Percentiles rank a stretch among this genome's conserved stretches.
Conservation (phyloP, 2,888 invertebrate genomes). For the Ophion ellenae region DNA sequence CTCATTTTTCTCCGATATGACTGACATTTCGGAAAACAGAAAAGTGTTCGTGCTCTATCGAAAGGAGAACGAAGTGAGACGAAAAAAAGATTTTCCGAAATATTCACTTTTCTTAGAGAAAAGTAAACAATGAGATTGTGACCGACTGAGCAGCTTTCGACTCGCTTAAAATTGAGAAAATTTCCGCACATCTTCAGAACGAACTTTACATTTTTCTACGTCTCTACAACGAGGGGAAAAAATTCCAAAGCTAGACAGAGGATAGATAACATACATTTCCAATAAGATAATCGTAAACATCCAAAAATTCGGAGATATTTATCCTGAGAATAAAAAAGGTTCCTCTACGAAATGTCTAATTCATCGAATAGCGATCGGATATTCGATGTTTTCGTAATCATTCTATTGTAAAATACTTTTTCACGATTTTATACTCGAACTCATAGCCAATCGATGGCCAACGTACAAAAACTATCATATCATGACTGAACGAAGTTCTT, state of each 20-base stretch:
- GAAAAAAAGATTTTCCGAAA: too few relatives aligned
- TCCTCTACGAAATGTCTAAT: neutral
- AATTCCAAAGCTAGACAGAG: neutral
- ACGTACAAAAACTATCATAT: constrained; percentile 17
- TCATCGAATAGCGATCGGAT: neutral
- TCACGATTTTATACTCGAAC: neutral
- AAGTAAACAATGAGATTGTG: neutral
- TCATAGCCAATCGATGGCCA: neutral
- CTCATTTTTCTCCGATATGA: neutral
- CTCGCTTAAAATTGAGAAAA: neutral
- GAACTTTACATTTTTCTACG: constrained; percentile 20
- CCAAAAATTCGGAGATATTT: neutral
- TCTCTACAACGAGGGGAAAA: neutral
- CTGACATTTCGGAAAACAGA: neutral
- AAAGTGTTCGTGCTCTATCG: neutral
- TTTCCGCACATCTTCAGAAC: neutral
- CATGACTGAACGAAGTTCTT: neutral
- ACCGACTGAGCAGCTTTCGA: neutral
- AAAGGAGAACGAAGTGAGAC: neutral
- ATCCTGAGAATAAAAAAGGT: neutral
- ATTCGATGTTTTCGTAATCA: neutral
- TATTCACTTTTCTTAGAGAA: neutral
- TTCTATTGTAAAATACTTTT: neutral
- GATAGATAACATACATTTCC: neutral
- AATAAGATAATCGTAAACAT: neutral